Base-by-base conservation (phyloP, 2,888 invertebrate species). In the Idaea straminata region DNA sequence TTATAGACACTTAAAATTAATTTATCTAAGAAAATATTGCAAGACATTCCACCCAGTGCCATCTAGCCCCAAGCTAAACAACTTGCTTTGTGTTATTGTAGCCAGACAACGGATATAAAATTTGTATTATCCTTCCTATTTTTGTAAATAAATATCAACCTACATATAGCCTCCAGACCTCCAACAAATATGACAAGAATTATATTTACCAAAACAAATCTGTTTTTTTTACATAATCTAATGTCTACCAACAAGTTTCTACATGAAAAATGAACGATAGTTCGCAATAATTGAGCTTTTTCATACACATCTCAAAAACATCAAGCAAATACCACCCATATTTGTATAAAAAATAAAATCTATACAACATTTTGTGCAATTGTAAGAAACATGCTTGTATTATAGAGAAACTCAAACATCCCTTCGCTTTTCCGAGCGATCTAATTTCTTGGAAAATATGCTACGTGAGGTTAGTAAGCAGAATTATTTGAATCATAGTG, bases 401-500 rank as follows among this genome's bases (percentile, higher is more conserved):
- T 75, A 78, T 76, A 62, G 62, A 67, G 72, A 77, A 79, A 79
- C 77, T 80, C 74, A 71, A 77, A 79, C 77, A 76, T 74, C 76
- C 80, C 77, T 75, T 69, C 78, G 76, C 83, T 86, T 79, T 81
- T 79, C 74, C 76, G 75, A 74, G 75, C 76, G 81, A 82, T 84
- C 81, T 84, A 85, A 85, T 85, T 89, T 87, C 88, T 85, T 72
- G 85, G 89, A 89, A 89, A 85, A 88, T 84, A 81, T 83, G 85
- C 83, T 80, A 78, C 87, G 90, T 89, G 88, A 86, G 85, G 82
- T 82, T 82, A 83, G 81, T 86, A 85, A 82, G 85, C 85, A 82
- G 83, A 85, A 83, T 84, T 80, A 84, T 84, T 87, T 86, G 85
- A 88, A 84, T 87, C 89, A 88, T 84, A 77, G 65, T 65, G 67